A percentile compares a stretch with the other conserved stretches of the same genome.
phyloP scores from a whole-genome alignment of 1,140 invertebrate genomes.

The Halesus radiatus region DNA sequence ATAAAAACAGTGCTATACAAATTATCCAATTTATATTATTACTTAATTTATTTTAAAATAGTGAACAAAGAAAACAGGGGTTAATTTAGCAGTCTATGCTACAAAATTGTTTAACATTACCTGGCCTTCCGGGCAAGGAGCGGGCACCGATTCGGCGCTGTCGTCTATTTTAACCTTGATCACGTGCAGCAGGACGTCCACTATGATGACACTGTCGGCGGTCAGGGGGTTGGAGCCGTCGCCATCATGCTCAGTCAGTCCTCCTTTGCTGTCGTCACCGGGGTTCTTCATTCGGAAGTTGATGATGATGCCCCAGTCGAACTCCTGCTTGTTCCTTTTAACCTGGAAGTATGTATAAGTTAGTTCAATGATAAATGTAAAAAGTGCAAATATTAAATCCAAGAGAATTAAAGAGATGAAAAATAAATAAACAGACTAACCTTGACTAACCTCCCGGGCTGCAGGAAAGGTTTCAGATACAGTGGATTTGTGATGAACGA shows the following conservation, averaged over 20 bases:
- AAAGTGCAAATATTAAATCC: background rate
- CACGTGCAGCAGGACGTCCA: slow-evolving; percentile 89
- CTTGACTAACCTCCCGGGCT: slow-evolving; percentile 93
- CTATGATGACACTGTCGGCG: slow-evolving; percentile 75
- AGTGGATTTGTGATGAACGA: slow-evolving; percentile 87
- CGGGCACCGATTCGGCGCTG: slow-evolving; percentile 72
- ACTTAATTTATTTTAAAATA: too few species aligned
- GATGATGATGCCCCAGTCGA: slow-evolving; percentile 96
- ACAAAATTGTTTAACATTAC: slow-evolving; percentile 57
- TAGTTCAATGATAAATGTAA: too few species aligned
- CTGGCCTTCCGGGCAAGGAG: slow-evolving; percentile 77
- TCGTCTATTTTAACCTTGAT: slow-evolving; percentile 70
- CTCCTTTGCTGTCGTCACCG: slow-evolving; percentile 61
- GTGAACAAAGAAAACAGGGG: too few species aligned
- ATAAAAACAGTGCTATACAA: too few species aligned
- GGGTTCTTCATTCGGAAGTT: slow-evolving; percentile 87
- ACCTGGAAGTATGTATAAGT: slow-evolving; percentile 71
- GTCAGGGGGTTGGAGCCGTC: slow-evolving; percentile 73
- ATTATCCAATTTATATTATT: too few species aligned
- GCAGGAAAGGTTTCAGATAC: slow-evolving; percentile 93
- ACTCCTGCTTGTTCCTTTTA: slow-evolving; percentile 88
- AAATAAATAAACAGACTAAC: slow-evolving; percentile 67
- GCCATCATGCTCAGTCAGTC: slow-evolving; percentile 65
- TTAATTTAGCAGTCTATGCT: too few species aligned
- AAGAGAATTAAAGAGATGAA: background rate